phyloP scores from a whole-genome alignment of 2,888 invertebrate genomes.

The Tipula vernalis region DNA sequence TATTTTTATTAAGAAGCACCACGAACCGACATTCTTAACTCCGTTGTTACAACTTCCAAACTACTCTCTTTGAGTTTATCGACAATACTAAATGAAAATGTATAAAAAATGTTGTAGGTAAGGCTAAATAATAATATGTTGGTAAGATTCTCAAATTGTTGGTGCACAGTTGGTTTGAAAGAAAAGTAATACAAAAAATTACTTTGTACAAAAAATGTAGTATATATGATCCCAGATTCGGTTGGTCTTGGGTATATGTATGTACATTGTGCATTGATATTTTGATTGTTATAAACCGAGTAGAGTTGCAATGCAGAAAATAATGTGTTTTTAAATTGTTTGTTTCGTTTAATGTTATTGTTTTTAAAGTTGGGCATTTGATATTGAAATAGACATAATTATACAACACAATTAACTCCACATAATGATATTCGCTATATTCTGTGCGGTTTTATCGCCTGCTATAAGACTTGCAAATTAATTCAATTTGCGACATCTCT shows the following conservation, averaged over 20 bases:
- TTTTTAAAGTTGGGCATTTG: too few relatives aligned
- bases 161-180: neutral
- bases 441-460: too few relatives aligned
- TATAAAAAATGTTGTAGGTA: neutral
- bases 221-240: neutral
- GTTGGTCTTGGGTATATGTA: neutral
- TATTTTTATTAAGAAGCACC: neutral
- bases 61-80: conserved; percentile 6
- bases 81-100: neutral
- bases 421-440: too few relatives aligned
- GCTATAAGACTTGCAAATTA: too few relatives aligned
- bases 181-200: neutral
- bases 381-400: too few relatives aligned
- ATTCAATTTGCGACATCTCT: too few relatives aligned
- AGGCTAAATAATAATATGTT: neutral
- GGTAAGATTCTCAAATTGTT: neutral
- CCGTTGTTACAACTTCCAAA: neutral
- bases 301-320: too few relatives aligned
- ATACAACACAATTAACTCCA: too few relatives aligned
- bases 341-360: too few relatives aligned
- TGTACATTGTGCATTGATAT: too few relatives aligned
- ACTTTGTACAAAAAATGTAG: neutral
- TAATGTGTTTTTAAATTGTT: too few relatives aligned
- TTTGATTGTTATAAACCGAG: too few relatives aligned
- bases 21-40: neutral